Evolutionary conservation across 1,140 invertebrate species (phyloP).

Genomic region (Bombus affinis): DNA sequence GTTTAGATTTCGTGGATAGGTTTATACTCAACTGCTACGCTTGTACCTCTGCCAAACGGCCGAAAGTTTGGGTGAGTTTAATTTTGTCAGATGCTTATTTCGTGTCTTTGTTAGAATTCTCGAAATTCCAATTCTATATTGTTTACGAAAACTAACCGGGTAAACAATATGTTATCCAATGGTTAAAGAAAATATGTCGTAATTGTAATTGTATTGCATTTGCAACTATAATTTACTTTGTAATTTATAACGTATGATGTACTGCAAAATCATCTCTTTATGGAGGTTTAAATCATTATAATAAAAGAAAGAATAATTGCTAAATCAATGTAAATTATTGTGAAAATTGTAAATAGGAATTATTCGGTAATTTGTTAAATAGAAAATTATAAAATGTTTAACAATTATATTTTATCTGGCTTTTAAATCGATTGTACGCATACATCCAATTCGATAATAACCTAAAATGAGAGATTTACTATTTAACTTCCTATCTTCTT

Average conservation of each 20-base stretch:
- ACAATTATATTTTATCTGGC: neutral
- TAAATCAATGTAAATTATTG: too few relatives aligned
- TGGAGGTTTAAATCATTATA: neutral
- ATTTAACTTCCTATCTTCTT: neutral
- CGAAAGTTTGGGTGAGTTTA: constrained; percentile 14
- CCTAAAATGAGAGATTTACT: neutral
- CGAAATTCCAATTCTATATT: neutral
- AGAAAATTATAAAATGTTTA: neutral
- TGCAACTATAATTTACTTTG: neutral
- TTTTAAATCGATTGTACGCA: neutral
- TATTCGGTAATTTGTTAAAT: neutral
- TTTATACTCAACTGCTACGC: neutral
- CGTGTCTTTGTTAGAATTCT: neutral
- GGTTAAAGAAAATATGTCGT: neutral
- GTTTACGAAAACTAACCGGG: neutral
- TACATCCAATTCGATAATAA: neutral
- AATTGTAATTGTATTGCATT: neutral
- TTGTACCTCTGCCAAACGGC: constrained; percentile 25
- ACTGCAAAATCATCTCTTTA: neutral
- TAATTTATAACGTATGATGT: too few relatives aligned
- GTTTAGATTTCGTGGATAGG: neutral
- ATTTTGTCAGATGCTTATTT: neutral
- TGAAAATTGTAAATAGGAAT: neutral
- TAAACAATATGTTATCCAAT: neutral
- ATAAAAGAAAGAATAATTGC: too few relatives aligned